Base-by-base conservation (phyloP, 2,888 invertebrate genomes). In the Macrosiphum euphorbiae region DNA sequence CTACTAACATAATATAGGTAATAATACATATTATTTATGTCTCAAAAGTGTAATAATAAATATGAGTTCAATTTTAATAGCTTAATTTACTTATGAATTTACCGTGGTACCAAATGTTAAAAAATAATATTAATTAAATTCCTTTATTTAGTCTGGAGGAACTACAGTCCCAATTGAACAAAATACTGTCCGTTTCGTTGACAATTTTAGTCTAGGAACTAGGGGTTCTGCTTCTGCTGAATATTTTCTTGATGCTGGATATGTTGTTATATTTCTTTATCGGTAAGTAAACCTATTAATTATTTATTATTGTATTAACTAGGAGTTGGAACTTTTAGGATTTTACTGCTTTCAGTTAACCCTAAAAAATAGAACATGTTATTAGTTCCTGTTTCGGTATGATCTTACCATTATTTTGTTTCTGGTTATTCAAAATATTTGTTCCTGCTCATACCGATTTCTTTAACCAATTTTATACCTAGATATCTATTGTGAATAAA, bases 131-230 rank as follows among this genome's bases (percentile, higher is more conserved):
- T 61, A 44, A 26, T 55, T 8, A 8, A 88, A 89, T 89, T 44
- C 8, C 11, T 61, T 35, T 47, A 96, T 96, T 61, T 96, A 98
- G 98, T 99, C 99, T 94, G 99, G 99, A 84, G 99, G 99, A 93
- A 99, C 99, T 10, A 98, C 98, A 78, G 98, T 99, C 11, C 99
- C 99, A 0, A 96, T 99, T 94, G 99, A 99, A 96, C 98, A 98
- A 96, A 98, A 99, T 96, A 99, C 99, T 0, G 99, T 99, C 1
- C 97, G 99, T 91, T 99, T 98, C 96, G 99, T 99, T 94, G 99
- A 99, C 96, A 99, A 99, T 96, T 99, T 99, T 96, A 99, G 99
- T 96, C 98, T 99, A 41, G 99, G 99, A 88, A 98, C 98, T 0
- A 97, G 99, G 95, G 99, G 99, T 47, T 97, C 99, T 0, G 97